Percentiles rank a stretch among this genome's conserved stretches.
phyloP scores from a whole-genome alignment of 1,140 invertebrate genomes.

The Drosophila arawakana region DNA sequence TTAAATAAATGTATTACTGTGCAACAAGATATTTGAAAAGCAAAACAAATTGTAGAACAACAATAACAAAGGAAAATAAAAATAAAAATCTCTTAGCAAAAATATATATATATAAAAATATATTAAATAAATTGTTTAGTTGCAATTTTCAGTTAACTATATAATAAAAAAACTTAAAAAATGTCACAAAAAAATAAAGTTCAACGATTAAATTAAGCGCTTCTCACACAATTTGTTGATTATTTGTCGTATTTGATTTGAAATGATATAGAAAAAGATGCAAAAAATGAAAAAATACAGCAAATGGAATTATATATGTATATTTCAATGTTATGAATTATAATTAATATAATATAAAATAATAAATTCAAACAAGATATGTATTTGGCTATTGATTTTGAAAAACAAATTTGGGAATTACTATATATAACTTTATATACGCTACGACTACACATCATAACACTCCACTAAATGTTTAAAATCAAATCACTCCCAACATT shows the following conservation, averaged over 20 bases:
- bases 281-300: constrained; percentile 18
- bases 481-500: constrained; percentile 1
- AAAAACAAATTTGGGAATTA: constrained; percentile 35
- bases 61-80: neutral
- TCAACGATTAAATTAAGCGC: constrained; percentile 82
- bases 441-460: constrained; percentile 38
- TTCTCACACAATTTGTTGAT: constrained; percentile 69
- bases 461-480: constrained; percentile 15
- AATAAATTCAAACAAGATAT: constrained; percentile 39
- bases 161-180: constrained; percentile 17
- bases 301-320: constrained; percentile 60
- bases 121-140: constrained; percentile 29
- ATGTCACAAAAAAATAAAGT: constrained; percentile 49
- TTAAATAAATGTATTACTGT: constrained; percentile 48
- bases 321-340: constrained; percentile 73
- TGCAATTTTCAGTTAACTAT: constrained; percentile 43
- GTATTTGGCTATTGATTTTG: constrained; percentile 55
- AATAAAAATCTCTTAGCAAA: constrained; percentile 46
- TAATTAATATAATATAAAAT: constrained; percentile 29
- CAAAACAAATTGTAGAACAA: constrained; percentile 35
- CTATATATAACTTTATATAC: constrained; percentile 37
- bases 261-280: constrained; percentile 19
- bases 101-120: constrained; percentile 46
- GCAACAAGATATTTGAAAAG: constrained; percentile 31
- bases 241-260: constrained; percentile 57